These are phyloP conservation scores for Melanostigma gelatinosum DNA, from an alignment of 2,113 vertebrate species.

Conservation along the genomic window DNA sequence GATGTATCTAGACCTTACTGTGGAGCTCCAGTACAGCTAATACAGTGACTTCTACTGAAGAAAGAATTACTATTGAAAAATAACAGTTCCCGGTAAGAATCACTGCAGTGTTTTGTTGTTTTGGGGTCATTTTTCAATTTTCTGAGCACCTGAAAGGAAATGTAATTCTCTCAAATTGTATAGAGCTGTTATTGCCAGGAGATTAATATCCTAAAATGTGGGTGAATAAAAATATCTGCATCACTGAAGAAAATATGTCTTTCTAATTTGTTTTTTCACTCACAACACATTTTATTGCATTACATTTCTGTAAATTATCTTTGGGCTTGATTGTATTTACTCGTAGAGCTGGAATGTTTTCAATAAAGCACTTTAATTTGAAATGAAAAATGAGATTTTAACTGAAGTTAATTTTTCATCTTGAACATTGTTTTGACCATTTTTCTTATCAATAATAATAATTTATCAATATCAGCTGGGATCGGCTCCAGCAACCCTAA, in stretches of 20 bases:
- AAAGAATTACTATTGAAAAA: background rate
- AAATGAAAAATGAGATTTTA: background rate
- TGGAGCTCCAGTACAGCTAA: background rate
- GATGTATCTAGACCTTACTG: background rate
- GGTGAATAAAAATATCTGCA: background rate
- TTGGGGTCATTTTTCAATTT: background rate
- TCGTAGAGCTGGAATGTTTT: background rate
- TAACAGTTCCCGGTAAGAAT: background rate
- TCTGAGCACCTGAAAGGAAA: background rate
- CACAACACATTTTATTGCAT: background rate
- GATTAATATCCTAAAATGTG: background rate
- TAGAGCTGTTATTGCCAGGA: background rate
- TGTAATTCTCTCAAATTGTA: background rate
- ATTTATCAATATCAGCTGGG: no score
- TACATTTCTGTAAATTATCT: background rate
- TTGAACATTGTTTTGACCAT: background rate
- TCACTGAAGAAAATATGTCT: background rate
- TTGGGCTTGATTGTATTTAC: background rate
- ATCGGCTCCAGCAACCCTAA: no score
- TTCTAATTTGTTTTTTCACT: background rate
- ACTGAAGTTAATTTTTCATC: background rate
- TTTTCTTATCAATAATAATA: no score
- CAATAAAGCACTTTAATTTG: background rate
- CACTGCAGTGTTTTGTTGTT: background rate
- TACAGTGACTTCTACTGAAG: background rate